These are phyloP conservation scores for Bradypodion pumilum DNA, from an alignment of 2,797 vertebrate species.

Conservation along the genomic window DNA sequence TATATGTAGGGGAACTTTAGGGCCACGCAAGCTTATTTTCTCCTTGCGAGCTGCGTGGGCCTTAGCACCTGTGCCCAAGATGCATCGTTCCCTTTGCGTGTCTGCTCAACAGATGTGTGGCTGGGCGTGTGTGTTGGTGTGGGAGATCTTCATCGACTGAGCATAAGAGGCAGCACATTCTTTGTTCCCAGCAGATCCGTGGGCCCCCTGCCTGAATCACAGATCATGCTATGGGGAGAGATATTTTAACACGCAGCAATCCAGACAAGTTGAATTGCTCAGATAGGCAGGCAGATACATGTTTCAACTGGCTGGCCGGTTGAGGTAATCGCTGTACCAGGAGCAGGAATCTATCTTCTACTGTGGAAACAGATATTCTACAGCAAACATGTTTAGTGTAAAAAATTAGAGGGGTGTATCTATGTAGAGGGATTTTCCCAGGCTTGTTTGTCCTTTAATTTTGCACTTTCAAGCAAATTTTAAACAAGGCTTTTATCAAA, in stretches of 20 bases:
- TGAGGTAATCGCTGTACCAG: constrained; percentile 10
- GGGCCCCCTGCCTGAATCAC: neutral
- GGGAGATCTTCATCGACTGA: neutral
- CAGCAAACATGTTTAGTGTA: neutral
- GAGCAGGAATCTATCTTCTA: neutral
- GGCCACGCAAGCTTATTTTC: too few species aligned
- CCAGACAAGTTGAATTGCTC: constrained; percentile 36
- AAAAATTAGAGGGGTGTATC: neutral
- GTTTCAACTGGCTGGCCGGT: constrained; percentile 29
- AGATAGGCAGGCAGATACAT: constrained; percentile 29
- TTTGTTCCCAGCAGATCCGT: neutral
- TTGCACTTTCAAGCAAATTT: neutral
- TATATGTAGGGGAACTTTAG: too few species aligned
- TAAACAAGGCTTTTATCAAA: neutral
- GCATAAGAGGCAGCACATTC: neutral
- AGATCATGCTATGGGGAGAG: neutral
- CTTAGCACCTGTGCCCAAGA: constrained; percentile 9
- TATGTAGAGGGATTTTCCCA: neutral
- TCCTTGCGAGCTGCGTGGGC: neutral
- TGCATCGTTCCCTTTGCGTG: neutral
- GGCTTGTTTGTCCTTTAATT: neutral
- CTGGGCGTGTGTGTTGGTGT: too few species aligned
- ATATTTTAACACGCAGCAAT: constrained; percentile 18
- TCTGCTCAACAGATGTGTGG: constrained; percentile 27
- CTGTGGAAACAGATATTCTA: neutral